Evolutionary conservation across 2,797 vertebrate genomes (phyloP).

Genomic region (Pogonophryne albipinna): DNA sequence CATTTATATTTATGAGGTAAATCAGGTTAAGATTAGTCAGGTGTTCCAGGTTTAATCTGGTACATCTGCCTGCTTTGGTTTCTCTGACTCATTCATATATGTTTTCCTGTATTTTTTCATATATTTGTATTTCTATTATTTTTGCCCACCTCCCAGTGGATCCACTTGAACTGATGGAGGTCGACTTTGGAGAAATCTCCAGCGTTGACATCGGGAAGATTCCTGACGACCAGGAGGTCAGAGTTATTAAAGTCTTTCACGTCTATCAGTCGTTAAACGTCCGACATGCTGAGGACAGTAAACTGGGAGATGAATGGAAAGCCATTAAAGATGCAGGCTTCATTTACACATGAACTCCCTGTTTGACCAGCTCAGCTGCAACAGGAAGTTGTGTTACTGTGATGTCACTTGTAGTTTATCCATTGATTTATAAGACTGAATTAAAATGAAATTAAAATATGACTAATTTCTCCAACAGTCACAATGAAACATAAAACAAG

Average conservation of each 20-base stretch:
- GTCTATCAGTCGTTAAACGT: no score
- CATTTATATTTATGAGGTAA: no score
- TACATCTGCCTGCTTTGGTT: background rate
- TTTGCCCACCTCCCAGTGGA: constrained; percentile 93
- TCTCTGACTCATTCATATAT: background rate
- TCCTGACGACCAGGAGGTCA: constrained; percentile 78
- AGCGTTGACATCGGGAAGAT: constrained; percentile 90
- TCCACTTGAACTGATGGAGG: constrained; percentile 91
- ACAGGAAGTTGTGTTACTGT: background rate
- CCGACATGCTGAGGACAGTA: background rate
- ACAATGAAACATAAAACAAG: background rate
- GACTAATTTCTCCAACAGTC: background rate
- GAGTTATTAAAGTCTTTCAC: background rate
- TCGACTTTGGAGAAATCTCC: constrained; percentile 90
- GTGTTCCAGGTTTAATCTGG: background rate
- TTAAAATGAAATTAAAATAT: no score
- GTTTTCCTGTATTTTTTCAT: no score
- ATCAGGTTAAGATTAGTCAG: background rate
- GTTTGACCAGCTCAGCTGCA: background rate
- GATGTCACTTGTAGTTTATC: no score
- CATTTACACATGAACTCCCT: constrained; percentile 1
- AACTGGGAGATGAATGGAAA: background rate
- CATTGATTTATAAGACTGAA: no score
- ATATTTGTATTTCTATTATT: no score
- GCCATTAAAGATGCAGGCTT: background rate